A percentile compares a stretch with the other conserved stretches of the same genome.
Conservation (phyloP, 2,888 invertebrate genomes). For the Crocallis elinguaria region DNA sequence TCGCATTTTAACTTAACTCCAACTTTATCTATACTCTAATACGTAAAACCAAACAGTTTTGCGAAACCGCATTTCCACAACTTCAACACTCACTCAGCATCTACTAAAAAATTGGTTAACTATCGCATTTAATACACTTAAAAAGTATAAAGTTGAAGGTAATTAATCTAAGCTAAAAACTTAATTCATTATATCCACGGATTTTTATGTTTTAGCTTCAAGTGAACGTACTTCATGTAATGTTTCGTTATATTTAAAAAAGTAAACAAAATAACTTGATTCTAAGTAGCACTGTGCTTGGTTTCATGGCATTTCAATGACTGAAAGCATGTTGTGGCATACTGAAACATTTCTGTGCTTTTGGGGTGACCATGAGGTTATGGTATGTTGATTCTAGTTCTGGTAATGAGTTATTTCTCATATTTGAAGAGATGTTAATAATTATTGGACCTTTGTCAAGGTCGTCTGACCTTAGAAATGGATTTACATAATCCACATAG, state of each 20-base stretch:
- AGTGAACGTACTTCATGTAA: not conserved
- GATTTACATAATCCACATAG: not conserved
- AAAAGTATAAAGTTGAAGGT: too few relatives aligned
- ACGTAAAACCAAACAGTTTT: slow-evolving; percentile 4
- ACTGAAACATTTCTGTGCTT: slow-evolving; percentile 34
- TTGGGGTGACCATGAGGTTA: slow-evolving; percentile 32
- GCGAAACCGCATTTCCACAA: slow-evolving; percentile 7
- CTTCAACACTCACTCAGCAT: not conserved
- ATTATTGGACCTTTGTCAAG: slow-evolving; percentile 4
- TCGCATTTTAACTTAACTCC: slow-evolving; percentile 54
- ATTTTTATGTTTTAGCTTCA: not conserved
- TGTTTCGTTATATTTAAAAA: not conserved
- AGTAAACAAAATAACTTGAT: slow-evolving; percentile 9
- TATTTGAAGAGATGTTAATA: not conserved
- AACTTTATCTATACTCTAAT: slow-evolving; percentile 23
- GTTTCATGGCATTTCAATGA: slow-evolving; percentile 60
- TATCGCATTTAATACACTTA: too few relatives aligned
- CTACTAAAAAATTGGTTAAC: not conserved
- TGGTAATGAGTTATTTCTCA: not conserved
- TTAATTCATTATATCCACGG: too few relatives aligned
- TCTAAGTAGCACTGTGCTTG: slow-evolving; percentile 40
- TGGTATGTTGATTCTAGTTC: slow-evolving; percentile 30
- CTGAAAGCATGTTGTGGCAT: slow-evolving; percentile 60
- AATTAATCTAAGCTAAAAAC: too few relatives aligned
- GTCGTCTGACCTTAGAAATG: not conserved